A percentile compares a stretch with the other conserved stretches of the same genome.
phyloP scores from a whole-genome alignment of 2,113 vertebrate genomes.

The Tringa solitaria region DNA sequence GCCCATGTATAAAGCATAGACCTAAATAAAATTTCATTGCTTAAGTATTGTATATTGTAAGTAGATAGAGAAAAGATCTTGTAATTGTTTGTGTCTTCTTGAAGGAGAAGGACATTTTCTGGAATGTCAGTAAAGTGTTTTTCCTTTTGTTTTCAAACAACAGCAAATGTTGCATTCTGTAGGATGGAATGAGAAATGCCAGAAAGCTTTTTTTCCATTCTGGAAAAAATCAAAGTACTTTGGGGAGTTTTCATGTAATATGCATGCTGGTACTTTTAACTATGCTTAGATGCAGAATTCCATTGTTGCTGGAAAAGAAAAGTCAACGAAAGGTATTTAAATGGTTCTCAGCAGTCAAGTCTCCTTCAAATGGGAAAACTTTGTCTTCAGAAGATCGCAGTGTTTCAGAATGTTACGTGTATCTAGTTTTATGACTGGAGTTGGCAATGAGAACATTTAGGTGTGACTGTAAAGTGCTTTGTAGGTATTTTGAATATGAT shows the following conservation, averaged over 20 bases:
- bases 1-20: neutral
- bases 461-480: slow-evolving; percentile 23
- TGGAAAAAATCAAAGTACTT: neutral
- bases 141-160: neutral
- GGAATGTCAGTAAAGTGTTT: neutral
- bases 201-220: neutral
- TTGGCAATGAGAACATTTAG: neutral
- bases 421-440: neutral
- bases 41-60: neutral
- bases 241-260: neutral
- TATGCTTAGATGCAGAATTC: neutral
- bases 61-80: neutral
- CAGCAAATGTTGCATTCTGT: neutral
- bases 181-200: neutral
- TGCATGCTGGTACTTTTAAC: neutral
- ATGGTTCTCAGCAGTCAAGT: neutral
- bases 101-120: neutral
- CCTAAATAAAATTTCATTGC: neutral
- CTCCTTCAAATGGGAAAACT: neutral
- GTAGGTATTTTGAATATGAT: slow-evolving; percentile 29
- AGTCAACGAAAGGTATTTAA: neutral
- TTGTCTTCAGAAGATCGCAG: neutral
- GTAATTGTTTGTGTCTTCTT: neutral
- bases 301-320: neutral
- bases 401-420: neutral